Evolutionary conservation across 2,888 invertebrate genomes (phyloP).

Genomic region (Drosophila ezoana): DNA sequence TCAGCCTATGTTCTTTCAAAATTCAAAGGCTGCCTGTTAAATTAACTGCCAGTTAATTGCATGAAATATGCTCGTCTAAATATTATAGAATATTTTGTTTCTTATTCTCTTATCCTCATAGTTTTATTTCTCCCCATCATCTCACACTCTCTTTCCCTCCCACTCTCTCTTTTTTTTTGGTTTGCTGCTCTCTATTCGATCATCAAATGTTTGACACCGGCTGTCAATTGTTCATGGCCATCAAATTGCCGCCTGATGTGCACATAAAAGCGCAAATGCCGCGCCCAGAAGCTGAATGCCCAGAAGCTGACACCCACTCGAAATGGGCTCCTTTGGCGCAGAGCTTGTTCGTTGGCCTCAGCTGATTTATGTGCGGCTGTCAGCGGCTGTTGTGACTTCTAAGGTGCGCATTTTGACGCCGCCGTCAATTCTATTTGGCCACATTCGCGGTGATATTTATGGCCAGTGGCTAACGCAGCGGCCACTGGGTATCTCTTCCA

Average conservation of each 20-base stretch:
- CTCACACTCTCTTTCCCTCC: not conserved
- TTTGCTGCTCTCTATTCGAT: not conserved
- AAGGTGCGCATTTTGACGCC: conserved; percentile 78
- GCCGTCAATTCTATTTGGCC: conserved; percentile 76
- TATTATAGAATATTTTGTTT: too few species aligned
- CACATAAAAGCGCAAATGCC: conserved; percentile 70
- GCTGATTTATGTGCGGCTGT: conserved; percentile 70
- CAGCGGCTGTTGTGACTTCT: conserved; percentile 64
- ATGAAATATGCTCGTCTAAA: too few species aligned
- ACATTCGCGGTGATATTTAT: conserved; percentile 67
- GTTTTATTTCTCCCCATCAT: not conserved
- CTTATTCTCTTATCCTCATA: too few species aligned
- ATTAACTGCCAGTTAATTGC: too few species aligned
- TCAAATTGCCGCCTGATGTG: conserved; percentile 72
- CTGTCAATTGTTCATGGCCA: conserved; percentile 77
- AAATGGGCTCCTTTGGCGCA: not conserved
- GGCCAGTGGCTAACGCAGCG: conserved; percentile 19
- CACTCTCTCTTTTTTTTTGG: not conserved
- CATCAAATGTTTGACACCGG: conserved; percentile 46
- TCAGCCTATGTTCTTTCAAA: too few species aligned
- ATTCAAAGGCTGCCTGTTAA: too few species aligned
- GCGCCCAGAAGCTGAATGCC: conserved; percentile 21
- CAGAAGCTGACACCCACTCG: conserved; percentile 46
- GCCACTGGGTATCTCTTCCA: not conserved
- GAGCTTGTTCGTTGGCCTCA: not conserved